These are phyloP conservation scores for Alentia gelatinosa DNA, from an alignment of 2,888 invertebrate genomes.

Conservation along the genomic window DNA sequence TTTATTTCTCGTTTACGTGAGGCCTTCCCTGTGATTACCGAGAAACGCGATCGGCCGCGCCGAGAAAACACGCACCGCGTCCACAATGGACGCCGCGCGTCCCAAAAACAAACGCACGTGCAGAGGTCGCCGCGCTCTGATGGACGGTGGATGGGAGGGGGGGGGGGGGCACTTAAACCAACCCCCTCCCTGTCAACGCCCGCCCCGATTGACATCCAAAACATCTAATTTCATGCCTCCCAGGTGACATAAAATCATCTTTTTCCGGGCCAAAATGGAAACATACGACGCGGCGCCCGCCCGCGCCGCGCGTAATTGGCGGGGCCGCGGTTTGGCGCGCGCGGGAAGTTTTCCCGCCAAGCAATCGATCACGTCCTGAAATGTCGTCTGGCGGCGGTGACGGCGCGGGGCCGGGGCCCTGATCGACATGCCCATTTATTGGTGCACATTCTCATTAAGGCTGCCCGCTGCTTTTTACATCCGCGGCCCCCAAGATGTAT, in stretches of 20 bases:
- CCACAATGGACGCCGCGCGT: background rate
- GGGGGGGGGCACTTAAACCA: background rate
- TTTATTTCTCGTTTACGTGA: constrained; percentile 41
- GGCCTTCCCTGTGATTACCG: constrained; percentile 39
- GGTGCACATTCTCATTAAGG: constrained; percentile 42
- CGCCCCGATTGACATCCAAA: constrained; percentile 24
- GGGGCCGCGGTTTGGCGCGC: background rate
- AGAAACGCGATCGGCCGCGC: constrained; percentile 36
- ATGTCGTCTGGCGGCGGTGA: background rate
- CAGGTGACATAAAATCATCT: constrained; percentile 43
- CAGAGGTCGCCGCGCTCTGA: background rate
- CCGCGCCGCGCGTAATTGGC: constrained; percentile 18
- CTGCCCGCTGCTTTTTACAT: constrained; percentile 1
- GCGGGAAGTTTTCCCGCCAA: constrained; percentile 40
- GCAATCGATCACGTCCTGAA: constrained; percentile 14
- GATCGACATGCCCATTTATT: constrained; percentile 43
- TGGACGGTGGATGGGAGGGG: background rate
- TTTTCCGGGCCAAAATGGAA: background rate
- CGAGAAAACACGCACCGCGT: background rate
- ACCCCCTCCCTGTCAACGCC: background rate
- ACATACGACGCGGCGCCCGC: constrained; percentile 19
- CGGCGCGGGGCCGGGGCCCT: background rate
- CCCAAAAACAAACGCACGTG: background rate
- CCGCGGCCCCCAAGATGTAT: constrained; percentile 18
- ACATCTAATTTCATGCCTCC: constrained; percentile 42